Conservation (phyloP, 2,113 vertebrate genomes). For the Coptodon bakossiorum region DNA sequence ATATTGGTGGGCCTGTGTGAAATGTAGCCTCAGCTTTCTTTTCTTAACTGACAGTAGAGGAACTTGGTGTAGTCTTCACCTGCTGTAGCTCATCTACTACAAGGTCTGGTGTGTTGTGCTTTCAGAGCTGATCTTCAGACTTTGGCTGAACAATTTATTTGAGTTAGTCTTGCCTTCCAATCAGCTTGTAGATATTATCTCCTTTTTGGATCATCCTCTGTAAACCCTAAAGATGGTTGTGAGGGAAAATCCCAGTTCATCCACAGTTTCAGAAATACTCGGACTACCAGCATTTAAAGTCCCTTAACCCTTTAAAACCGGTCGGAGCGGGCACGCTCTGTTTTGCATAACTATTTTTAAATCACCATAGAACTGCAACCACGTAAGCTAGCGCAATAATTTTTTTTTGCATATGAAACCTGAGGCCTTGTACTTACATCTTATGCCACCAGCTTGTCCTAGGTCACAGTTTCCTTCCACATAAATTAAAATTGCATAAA, state of each 20-base stretch:
- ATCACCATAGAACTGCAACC: too few relatives aligned
- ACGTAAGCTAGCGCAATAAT: too few relatives aligned
- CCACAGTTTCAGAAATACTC: neutral
- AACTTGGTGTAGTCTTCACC: neutral
- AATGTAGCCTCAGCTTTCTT: neutral
- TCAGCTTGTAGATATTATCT: neutral
- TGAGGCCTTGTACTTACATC: too few relatives aligned
- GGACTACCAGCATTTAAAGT: neutral
- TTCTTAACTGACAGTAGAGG: neutral
- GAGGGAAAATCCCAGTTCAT: neutral
- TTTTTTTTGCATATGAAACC: too few relatives aligned
- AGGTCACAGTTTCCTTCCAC: too few relatives aligned
- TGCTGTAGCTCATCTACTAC: neutral
- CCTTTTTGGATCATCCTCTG: neutral
- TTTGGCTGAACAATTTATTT: neutral
- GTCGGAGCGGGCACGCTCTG: too few relatives aligned
- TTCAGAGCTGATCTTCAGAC: neutral
- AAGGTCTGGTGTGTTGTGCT: neutral
- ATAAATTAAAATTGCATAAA: too few relatives aligned
- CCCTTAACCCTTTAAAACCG: neutral
- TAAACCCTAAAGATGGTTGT: neutral
- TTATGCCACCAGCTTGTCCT: too few relatives aligned
- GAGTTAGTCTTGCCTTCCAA: neutral
- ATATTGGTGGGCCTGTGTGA: neutral
- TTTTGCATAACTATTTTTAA: too few relatives aligned